These are phyloP conservation scores for Morelia viridis DNA, from an alignment of 2,797 vertebrate genomes.

Conservation along the genomic window DNA sequence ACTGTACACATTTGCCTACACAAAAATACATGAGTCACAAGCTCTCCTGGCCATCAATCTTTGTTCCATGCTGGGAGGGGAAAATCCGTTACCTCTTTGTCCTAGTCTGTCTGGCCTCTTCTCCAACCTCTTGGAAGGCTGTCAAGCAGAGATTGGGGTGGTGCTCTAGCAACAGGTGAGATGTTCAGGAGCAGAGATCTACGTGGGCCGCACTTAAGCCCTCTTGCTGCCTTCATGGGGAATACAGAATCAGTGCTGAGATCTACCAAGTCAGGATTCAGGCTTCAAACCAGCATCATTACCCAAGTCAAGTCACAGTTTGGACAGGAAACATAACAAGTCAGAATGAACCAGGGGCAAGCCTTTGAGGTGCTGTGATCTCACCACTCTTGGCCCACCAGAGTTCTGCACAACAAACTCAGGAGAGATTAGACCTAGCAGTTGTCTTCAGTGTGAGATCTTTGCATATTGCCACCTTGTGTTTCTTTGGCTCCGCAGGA, in stretches of 20 bases:
- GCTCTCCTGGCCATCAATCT: neutral
- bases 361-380: neutral
- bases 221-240: neutral
- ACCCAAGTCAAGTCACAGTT: neutral
- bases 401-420: neutral
- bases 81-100: neutral
- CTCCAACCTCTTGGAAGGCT: neutral
- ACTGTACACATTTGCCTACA: too few relatives aligned
- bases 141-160: neutral
- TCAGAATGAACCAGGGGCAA: neutral
- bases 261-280: neutral
- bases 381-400: neutral
- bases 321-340: neutral
- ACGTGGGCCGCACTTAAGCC: neutral
- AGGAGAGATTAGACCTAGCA: neutral
- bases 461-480: rapidly evolving
- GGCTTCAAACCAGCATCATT: neutral
- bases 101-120: neutral
- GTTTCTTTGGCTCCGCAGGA: conserved; percentile 74
- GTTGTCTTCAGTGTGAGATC: neutral
- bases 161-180: neutral
- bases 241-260: neutral
- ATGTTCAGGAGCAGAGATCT: neutral
- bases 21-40: neutral
- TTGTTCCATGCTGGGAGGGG: neutral